phyloP scores from a whole-genome alignment of 2,113 vertebrate genomes.

The Plestiodon gilberti region DNA sequence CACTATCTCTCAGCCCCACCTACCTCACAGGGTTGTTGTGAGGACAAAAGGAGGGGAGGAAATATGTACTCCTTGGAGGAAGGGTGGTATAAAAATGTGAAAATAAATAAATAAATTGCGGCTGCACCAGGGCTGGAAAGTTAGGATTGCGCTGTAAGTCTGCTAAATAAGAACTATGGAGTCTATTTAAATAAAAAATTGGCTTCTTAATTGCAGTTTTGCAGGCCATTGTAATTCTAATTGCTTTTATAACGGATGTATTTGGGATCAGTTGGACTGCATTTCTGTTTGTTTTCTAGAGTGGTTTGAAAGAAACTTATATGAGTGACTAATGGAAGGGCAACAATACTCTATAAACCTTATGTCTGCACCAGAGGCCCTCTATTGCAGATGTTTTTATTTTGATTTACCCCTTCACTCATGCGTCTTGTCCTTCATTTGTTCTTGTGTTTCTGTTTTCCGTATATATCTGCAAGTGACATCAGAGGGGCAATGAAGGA shows the following conservation, averaged over 20 bases:
- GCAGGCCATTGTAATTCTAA: slow-evolving; percentile 2
- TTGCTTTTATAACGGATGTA: slow-evolving; percentile 18
- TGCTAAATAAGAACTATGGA: slow-evolving; percentile 4
- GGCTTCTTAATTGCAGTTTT: slow-evolving; percentile 36
- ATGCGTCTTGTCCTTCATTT: background rate
- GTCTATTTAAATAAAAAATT: background rate
- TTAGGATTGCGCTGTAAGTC: too few relatives aligned
- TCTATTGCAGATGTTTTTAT: background rate
- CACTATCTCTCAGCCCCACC: too few relatives aligned
- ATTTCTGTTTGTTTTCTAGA: slow-evolving; percentile 7
- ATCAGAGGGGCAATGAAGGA: background rate
- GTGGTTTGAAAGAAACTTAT: background rate
- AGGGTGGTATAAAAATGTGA: too few relatives aligned
- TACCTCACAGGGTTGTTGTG: too few relatives aligned
- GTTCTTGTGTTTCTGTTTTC: background rate
- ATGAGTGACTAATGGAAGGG: background rate
- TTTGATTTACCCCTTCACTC: background rate
- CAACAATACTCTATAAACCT: background rate
- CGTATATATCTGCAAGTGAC: background rate
- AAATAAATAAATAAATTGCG: too few relatives aligned
- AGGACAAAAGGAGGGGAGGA: too few relatives aligned
- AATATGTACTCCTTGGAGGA: too few relatives aligned
- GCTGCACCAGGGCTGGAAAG: too few relatives aligned
- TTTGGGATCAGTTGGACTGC: background rate
- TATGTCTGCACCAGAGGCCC: background rate